A percentile compares a stretch with the other conserved stretches of the same genome.
These are phyloP conservation scores for Nerophis ophidion DNA, from an alignment of 2,113 vertebrate species.

Conservation along the genomic window DNA sequence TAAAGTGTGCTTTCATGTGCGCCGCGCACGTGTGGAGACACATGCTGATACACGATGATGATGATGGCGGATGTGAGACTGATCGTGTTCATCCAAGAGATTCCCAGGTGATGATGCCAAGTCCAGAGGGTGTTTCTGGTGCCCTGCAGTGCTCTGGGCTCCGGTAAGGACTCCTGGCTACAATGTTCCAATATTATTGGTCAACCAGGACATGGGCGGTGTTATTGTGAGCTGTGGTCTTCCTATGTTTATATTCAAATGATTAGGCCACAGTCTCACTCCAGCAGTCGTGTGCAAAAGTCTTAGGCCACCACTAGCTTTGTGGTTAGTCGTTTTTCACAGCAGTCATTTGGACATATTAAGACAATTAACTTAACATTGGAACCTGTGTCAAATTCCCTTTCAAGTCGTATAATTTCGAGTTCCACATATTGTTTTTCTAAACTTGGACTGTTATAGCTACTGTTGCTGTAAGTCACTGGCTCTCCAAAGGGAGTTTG, in stretches of 20 bases:
- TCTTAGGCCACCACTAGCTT: too few relatives aligned
- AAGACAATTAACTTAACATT: too few relatives aligned
- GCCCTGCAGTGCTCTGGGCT: constrained; percentile 58
- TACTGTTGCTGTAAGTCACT: too few relatives aligned
- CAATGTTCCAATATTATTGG: constrained; percentile 17
- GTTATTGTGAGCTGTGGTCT: neutral
- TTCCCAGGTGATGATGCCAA: constrained; percentile 23
- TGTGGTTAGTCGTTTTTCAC: too few relatives aligned
- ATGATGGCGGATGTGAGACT: neutral
- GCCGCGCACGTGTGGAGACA: constrained; percentile 53
- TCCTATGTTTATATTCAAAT: neutral
- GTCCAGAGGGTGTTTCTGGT: constrained; percentile 57
- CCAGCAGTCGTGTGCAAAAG: neutral
- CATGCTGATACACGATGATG: constrained; percentile 38
- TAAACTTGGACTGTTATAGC: too few relatives aligned
- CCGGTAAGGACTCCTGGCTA: constrained; percentile 14
- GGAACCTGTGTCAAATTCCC: too few relatives aligned
- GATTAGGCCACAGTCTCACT: constrained; percentile 16
- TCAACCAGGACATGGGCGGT: constrained; percentile 33
- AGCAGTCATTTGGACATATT: too few relatives aligned
- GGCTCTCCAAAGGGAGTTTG: too few relatives aligned
- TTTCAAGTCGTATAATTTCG: too few relatives aligned
- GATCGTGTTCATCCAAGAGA: constrained; percentile 3
- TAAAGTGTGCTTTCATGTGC: constrained; percentile 53
- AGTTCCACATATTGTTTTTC: too few relatives aligned